Percentiles rank a stretch among this genome's conserved stretches.
Conservation (phyloP, 2,888 invertebrate genomes). For the Fabriciana adippe region DNA sequence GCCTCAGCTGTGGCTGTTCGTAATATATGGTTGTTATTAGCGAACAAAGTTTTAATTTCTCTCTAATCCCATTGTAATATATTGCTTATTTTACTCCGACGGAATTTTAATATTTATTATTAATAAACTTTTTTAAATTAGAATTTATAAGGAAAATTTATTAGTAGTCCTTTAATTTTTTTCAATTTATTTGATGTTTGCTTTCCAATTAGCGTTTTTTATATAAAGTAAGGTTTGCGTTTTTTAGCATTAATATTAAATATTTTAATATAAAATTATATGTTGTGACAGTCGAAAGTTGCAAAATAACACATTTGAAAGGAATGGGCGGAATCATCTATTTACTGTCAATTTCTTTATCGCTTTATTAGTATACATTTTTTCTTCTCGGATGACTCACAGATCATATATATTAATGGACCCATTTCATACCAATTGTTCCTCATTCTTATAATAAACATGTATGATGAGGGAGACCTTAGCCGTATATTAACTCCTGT, state of each 20-base stretch:
- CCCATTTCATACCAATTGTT: conserved; percentile 40
- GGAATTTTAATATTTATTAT: conserved; percentile 21
- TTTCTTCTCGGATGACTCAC: conserved; percentile 39
- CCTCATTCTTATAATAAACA: conserved; percentile 31
- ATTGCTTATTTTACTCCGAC: conserved; percentile 42
- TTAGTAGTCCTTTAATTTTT: no score
- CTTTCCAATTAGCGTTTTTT: no score
- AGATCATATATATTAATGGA: conserved; percentile 40
- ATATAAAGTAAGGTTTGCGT: no score
- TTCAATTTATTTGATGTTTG: no score
- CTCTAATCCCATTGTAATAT: conserved; percentile 65
- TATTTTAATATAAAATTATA: no score
- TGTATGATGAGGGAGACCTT: conserved; percentile 16
- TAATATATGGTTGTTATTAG: conserved; percentile 73
- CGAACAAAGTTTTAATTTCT: conserved; percentile 77
- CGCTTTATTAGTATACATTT: conserved; percentile 41
- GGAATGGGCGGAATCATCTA: conserved; percentile 25
- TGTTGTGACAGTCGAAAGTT: background rate
- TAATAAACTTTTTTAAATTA: conserved; percentile 8
- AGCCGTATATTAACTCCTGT: conserved; percentile 21
- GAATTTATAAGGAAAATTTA: background rate
- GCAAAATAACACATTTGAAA: background rate
- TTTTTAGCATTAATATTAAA: no score
- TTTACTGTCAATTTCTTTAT: conserved; percentile 37
- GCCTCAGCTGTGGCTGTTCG: conserved; percentile 66